These are phyloP conservation scores for Phymastichus coffea DNA, from an alignment of 1,140 invertebrate species.

Conservation along the genomic window DNA sequence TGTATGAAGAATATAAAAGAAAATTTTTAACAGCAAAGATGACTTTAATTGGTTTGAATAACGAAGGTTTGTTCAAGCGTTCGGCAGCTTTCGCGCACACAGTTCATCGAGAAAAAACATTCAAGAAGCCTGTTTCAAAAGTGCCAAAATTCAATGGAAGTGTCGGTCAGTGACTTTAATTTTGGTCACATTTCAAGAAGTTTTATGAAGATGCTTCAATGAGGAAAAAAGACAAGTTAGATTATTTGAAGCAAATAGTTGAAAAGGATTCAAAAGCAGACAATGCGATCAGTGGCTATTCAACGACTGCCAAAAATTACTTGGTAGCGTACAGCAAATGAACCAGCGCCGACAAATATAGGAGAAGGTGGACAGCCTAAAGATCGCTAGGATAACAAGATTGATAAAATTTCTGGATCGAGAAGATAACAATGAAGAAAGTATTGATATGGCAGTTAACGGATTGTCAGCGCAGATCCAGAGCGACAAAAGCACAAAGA, in stretches of 20 bases:
- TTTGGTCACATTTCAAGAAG: conserved; percentile 45
- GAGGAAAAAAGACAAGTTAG: conserved; percentile 36
- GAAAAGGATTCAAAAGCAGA: conserved; percentile 24
- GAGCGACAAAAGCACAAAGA: too few species aligned
- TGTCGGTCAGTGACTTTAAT: conserved; percentile 43
- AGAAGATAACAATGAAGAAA: too few species aligned
- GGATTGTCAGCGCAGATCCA: too few species aligned
- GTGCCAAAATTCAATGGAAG: conserved; percentile 40
- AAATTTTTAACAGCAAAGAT: background rate
- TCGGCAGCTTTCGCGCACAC: background rate
- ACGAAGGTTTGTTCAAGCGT: background rate
- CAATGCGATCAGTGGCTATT: conserved; percentile 28
- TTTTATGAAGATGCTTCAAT: conserved; percentile 41
- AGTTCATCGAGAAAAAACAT: background rate
- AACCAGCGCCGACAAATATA: too few species aligned
- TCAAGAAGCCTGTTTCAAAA: conserved; percentile 37
- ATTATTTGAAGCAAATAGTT: conserved; percentile 34
- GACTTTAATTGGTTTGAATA: background rate
- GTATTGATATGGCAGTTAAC: too few species aligned
- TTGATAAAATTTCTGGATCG: too few species aligned
- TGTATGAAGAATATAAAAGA: background rate
- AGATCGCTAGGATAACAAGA: too few species aligned
- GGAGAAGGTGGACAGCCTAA: too few species aligned
- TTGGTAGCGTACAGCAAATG: conserved; percentile 19
- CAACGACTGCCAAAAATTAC: conserved; percentile 8